Conservation (phyloP, 1,140 invertebrate genomes). For the Mya arenaria region DNA sequence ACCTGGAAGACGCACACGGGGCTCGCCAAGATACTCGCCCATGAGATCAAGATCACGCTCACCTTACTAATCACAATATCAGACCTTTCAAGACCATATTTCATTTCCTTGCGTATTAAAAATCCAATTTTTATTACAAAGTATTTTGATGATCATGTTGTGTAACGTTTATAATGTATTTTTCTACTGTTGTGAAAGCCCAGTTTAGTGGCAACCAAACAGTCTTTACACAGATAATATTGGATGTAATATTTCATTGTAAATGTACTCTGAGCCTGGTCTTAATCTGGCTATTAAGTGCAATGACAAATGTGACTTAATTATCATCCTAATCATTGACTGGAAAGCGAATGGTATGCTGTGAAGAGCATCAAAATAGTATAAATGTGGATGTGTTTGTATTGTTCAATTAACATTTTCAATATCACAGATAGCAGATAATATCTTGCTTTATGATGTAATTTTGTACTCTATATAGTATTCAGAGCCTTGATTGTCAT, state of each 20-base stretch:
- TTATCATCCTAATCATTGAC: too few relatives aligned
- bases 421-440: not conserved
- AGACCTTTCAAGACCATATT: not conserved
- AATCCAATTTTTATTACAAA: not conserved
- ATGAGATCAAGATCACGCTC: slow-evolving; percentile 90
- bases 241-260: too few relatives aligned
- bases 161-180: not conserved
- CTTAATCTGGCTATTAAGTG: too few relatives aligned
- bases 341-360: too few relatives aligned
- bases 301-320: too few relatives aligned
- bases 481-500: not conserved
- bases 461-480: not conserved
- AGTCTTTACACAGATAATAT: not conserved
- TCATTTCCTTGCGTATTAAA: not conserved
- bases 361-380: too few relatives aligned
- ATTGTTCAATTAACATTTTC: too few relatives aligned
- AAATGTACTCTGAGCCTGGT: too few relatives aligned
- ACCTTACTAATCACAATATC: slow-evolving; percentile 37
- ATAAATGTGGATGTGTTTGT: too few relatives aligned
- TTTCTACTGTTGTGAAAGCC: too few relatives aligned
- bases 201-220: not conserved
- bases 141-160: not conserved
- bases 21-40: slow-evolving; percentile 88
- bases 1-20: slow-evolving; percentile 86
- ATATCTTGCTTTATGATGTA: not conserved